Percentiles rank a stretch among this genome's conserved stretches.
These are phyloP conservation scores for Cyanoliseus patagonus DNA, from an alignment of 2,113 vertebrate species.

Conservation along the genomic window DNA sequence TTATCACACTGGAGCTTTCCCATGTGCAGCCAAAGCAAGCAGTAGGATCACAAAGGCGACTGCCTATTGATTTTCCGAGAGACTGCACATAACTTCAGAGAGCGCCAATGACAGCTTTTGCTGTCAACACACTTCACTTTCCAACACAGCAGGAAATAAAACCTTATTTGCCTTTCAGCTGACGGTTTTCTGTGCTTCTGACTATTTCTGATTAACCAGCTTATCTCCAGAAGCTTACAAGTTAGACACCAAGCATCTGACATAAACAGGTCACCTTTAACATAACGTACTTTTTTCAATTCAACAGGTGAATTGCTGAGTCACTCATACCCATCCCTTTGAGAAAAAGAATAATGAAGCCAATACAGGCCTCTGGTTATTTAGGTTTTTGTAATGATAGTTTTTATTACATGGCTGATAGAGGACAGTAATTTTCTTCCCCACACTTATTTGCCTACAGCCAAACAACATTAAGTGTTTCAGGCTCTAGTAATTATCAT, in stretches of 20 bases:
- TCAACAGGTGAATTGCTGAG: constrained; percentile 7
- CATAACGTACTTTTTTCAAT: not conserved
- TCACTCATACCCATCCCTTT: not conserved
- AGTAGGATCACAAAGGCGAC: not conserved
- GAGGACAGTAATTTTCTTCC: not conserved
- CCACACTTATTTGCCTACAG: not conserved
- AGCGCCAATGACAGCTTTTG: not conserved
- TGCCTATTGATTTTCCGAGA: constrained; percentile 18
- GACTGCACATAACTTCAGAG: not conserved
- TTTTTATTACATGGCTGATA: not conserved
- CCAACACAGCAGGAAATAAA: not conserved
- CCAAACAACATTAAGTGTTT: not conserved
- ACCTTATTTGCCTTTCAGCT: not conserved
- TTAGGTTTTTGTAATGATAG: not conserved
- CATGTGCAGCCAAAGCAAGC: not conserved
- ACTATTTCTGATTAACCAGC: constrained; percentile 24
- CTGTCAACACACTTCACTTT: not conserved
- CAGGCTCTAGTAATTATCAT: not conserved
- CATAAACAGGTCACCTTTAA: not conserved
- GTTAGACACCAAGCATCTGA: not conserved
- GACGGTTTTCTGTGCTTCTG: not conserved
- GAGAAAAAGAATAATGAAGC: not conserved
- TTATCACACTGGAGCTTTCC: not conserved
- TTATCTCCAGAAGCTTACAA: not conserved
- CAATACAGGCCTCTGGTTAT: not conserved